These are phyloP conservation scores for Siderastrea siderea DNA, from an alignment of 92 coral and sea anemone genomes.

Conservation along the genomic window DNA sequence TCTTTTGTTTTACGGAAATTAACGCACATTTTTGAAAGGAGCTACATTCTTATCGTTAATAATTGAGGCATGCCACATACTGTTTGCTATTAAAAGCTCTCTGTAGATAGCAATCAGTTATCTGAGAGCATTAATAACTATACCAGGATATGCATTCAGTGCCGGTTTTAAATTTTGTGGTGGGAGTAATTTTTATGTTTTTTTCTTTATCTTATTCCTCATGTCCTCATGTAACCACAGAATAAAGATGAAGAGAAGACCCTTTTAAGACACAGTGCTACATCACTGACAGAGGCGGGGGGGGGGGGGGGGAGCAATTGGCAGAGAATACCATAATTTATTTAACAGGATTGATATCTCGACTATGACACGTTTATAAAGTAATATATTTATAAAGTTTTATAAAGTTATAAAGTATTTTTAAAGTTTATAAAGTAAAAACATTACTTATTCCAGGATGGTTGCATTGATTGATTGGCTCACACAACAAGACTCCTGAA, in stretches of 20 bases:
- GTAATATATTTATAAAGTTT: too few relatives aligned
- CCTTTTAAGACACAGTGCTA: too few relatives aligned
- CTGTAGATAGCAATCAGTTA: not conserved
- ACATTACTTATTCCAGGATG: too few relatives aligned
- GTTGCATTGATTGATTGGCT: too few relatives aligned
- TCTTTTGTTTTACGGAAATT: not conserved
- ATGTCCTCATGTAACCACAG: not conserved
- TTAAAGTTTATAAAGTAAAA: too few relatives aligned
- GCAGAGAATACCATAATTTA: not conserved
- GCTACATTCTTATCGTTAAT: not conserved
- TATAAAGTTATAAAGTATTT: too few relatives aligned
- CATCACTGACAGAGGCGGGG: too few relatives aligned
- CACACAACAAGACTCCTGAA: too few relatives aligned
- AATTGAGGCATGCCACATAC: not conserved
- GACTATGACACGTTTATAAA: too few relatives aligned
- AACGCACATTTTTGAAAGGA: not conserved
- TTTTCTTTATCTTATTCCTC: not conserved
- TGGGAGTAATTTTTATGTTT: not conserved
- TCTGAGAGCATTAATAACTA: not conserved
- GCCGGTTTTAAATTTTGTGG: not conserved
- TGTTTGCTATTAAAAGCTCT: not conserved
- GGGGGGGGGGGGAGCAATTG: too few relatives aligned
- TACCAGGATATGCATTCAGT: not conserved
- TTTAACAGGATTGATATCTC: too few relatives aligned
- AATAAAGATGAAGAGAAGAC: too few relatives aligned